These are phyloP conservation scores for Macrosoma leucophasiata DNA, from an alignment of 2,888 invertebrate species.

Conservation along the genomic window DNA sequence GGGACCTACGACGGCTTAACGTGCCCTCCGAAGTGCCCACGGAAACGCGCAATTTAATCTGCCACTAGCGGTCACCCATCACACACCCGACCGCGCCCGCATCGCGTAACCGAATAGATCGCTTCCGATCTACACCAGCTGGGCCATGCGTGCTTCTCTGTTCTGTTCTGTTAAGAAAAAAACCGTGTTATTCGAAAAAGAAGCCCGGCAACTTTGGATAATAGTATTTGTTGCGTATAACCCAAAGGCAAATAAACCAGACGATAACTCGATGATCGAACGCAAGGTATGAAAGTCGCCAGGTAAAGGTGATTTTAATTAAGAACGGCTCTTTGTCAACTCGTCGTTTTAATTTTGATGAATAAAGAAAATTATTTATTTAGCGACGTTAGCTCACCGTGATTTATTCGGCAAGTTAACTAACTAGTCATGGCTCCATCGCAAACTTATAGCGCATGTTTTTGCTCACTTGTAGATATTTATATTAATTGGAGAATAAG, in stretches of 20 bases:
- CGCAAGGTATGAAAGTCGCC: slow-evolving; percentile 41
- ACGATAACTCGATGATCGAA: slow-evolving; percentile 42
- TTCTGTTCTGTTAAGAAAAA: slow-evolving; percentile 12
- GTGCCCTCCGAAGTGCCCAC: too few relatives aligned
- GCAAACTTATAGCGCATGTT: too few relatives aligned
- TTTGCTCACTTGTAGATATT: too few relatives aligned
- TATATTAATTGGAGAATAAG: too few relatives aligned
- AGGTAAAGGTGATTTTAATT: slow-evolving; percentile 62
- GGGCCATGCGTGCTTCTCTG: too few relatives aligned
- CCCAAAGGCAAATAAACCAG: slow-evolving; percentile 36
- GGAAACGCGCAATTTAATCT: too few relatives aligned
- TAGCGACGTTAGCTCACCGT: slow-evolving; percentile 61
- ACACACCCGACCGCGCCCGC: too few relatives aligned
- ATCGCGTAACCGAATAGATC: too few relatives aligned
- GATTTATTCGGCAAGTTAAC: slow-evolving; percentile 62
- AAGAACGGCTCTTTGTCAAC: slow-evolving; percentile 67
- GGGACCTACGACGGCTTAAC: too few relatives aligned
- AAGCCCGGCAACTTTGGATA: slow-evolving; percentile 32
- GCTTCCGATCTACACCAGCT: too few relatives aligned
- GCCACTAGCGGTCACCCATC: too few relatives aligned
- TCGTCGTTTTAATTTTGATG: slow-evolving; percentile 72
- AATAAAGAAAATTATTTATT: slow-evolving; percentile 74
- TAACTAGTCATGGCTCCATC: too few relatives aligned
- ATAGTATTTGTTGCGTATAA: slow-evolving; percentile 36
- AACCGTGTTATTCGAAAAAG: slow-evolving; percentile 16